phyloP scores from a whole-genome alignment of 2,888 invertebrate genomes.

The Melanophora roralis region DNA sequence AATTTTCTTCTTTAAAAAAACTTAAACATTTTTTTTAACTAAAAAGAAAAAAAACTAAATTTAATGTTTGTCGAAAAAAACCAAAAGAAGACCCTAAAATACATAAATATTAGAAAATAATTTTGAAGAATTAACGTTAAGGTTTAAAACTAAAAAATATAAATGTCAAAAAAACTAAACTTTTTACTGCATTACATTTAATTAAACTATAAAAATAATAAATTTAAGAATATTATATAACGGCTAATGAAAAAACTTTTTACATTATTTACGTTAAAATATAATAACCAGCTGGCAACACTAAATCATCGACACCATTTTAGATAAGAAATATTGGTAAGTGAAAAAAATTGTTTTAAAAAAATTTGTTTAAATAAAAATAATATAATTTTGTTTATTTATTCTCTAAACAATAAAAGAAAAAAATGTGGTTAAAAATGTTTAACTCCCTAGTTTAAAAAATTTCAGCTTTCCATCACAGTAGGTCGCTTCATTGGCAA shows the following conservation, averaged over 20 bases:
- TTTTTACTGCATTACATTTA: slow-evolving; percentile 62
- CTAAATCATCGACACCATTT: neutral
- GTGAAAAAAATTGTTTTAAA: neutral
- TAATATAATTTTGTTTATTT: too few relatives aligned
- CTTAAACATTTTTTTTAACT: too few relatives aligned
- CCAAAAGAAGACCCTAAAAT: slow-evolving; percentile 3
- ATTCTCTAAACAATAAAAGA: too few relatives aligned
- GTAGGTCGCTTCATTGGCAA: too few relatives aligned
- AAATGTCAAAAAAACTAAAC: slow-evolving; percentile 44
- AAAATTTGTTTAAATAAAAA: too few relatives aligned
- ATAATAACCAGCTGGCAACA: neutral
- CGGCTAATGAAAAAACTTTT: slow-evolving; percentile 11
- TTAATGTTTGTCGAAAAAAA: too few relatives aligned
- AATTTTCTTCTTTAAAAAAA: too few relatives aligned
- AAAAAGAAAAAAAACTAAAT: too few relatives aligned
- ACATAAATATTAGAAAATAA: slow-evolving; percentile 27
- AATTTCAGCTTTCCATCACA: too few relatives aligned
- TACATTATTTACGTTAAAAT: too few relatives aligned
- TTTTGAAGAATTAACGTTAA: slow-evolving; percentile 53
- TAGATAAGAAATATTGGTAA: slow-evolving; percentile 36
- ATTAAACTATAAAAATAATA: slow-evolving; percentile 29
- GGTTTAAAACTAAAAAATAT: slow-evolving; percentile 58
- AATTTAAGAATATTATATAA: slow-evolving; percentile 24
- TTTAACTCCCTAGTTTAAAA: too few relatives aligned
- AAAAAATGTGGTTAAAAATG: too few relatives aligned